Evolutionary conservation across 2,797 vertebrate genomes (phyloP).

Genomic region (Botia kubotai): DNA sequence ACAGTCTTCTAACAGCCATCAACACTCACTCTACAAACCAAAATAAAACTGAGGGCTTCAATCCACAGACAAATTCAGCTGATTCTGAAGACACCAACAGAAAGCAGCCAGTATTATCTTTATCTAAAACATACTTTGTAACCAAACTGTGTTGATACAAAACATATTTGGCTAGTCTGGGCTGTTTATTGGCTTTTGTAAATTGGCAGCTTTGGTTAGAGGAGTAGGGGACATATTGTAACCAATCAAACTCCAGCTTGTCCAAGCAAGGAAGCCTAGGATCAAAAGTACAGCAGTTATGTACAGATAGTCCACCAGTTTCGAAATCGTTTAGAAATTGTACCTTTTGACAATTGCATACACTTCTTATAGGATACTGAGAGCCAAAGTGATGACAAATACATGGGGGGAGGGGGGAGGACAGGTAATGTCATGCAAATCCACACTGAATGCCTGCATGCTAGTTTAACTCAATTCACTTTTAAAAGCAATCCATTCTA

Average conservation of each 20-base stretch:
- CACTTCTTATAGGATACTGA: neutral
- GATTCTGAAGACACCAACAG: neutral
- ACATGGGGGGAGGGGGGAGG: neutral
- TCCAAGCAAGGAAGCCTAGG: neutral
- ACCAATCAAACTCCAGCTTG: neutral
- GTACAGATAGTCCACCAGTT: neutral
- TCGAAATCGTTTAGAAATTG: neutral
- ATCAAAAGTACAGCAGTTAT: conserved; percentile 25
- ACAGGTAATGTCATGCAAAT: conserved; percentile 44
- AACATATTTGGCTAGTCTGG: conserved; percentile 3
- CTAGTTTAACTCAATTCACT: neutral
- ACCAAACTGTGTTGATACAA: neutral
- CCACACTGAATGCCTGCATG: neutral
- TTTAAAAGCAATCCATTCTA: neutral
- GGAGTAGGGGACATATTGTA: conserved; percentile 20
- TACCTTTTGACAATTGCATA: neutral
- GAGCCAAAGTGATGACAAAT: neutral
- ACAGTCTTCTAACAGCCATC: conserved; percentile 59
- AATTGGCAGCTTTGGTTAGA: conserved; percentile 16
- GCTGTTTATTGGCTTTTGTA: conserved; percentile 16
- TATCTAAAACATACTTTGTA: neutral
- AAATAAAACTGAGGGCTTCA: conserved; percentile 28
- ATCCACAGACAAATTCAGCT: neutral
- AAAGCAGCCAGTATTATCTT: neutral
- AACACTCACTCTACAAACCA: conserved; percentile 66